phyloP scores from a whole-genome alignment of 2,888 invertebrate genomes.

The Xestia ashworthii region DNA sequence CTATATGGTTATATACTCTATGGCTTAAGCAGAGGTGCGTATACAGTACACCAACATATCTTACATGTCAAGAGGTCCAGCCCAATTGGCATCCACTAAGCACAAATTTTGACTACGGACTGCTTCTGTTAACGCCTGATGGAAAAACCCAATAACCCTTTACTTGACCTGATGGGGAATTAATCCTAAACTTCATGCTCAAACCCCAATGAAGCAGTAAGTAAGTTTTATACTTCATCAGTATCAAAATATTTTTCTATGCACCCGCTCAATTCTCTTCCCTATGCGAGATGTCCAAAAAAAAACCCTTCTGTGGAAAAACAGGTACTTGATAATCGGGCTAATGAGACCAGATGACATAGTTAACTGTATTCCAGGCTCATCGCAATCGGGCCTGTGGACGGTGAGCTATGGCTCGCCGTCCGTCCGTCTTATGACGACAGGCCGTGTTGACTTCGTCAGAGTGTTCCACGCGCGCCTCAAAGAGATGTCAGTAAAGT shows the following conservation, averaged over 20 bases:
- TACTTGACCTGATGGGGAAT: background rate
- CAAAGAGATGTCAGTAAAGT: no score
- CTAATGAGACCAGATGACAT: background rate
- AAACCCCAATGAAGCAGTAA: background rate
- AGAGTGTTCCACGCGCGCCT: no score
- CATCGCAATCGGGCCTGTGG: no score
- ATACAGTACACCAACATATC: background rate
- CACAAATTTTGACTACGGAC: background rate
- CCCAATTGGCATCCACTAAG: background rate
- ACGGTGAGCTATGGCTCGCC: no score
- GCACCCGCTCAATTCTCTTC: background rate
- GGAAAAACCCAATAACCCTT: background rate
- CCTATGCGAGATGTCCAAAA: background rate
- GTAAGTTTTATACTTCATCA: no score
- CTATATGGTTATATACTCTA: no score
- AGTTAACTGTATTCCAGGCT: background rate
- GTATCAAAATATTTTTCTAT: background rate
- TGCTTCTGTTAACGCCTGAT: background rate
- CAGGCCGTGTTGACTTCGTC: no score
- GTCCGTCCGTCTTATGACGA: no score
- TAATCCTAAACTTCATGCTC: background rate
- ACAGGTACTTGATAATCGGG: background rate
- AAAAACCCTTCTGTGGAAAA: background rate
- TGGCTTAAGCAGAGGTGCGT: background rate
- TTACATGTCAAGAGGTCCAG: background rate